Evolutionary conservation across 2,888 invertebrate species (phyloP).

Genomic region (Escarpia spicata): DNA sequence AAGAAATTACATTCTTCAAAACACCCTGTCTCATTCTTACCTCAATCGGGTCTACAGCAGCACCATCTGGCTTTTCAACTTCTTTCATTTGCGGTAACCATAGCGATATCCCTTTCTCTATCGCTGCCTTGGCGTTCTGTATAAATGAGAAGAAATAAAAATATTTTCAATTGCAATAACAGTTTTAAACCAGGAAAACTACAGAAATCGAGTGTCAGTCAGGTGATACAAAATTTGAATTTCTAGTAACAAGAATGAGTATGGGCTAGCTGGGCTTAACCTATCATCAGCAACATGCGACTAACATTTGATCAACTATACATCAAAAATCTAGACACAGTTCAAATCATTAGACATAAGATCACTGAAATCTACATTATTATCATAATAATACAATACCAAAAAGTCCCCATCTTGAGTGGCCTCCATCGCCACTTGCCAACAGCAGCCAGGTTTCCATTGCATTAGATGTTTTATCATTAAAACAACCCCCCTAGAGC

Average conservation of each 20-base stretch:
- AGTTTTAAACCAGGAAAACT: not conserved
- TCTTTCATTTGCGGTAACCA: slow-evolving; percentile 61
- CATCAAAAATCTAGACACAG: not conserved
- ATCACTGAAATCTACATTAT: not conserved
- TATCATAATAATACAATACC: no score
- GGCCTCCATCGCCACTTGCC: no score
- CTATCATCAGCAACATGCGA: not conserved
- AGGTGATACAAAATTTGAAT: not conserved
- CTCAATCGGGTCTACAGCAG: slow-evolving; percentile 54
- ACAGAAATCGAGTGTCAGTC: not conserved
- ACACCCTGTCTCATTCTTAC: slow-evolving; percentile 31
- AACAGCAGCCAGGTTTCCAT: no score
- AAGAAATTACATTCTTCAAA: not conserved
- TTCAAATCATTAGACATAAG: not conserved
- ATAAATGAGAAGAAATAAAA: slow-evolving; percentile 12
- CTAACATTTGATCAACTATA: not conserved
- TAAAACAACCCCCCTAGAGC: no score
- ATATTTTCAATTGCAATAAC: not conserved
- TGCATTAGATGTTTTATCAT: no score
- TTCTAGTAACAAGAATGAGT: not conserved
- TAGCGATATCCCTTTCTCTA: slow-evolving; percentile 63
- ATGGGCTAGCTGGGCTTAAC: not conserved
- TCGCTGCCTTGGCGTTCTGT: slow-evolving; percentile 61
- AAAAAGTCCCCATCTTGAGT: no score
- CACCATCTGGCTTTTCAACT: slow-evolving; percentile 42